Conservation (phyloP, 2,888 invertebrate species). For the Ophonus ardosiacus region DNA sequence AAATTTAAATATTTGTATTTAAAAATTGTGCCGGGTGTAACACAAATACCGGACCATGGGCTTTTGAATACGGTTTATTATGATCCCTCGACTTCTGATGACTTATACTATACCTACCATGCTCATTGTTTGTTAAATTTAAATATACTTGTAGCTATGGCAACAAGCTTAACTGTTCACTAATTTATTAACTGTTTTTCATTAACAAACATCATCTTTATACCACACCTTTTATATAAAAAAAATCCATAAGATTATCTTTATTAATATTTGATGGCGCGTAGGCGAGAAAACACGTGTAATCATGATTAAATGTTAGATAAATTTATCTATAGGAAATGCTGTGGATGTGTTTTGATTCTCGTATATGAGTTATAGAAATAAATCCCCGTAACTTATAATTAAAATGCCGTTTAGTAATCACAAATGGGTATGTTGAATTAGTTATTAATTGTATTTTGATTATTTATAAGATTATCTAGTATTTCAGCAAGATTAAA, state of each 20-base stretch:
- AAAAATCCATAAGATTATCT: conserved; percentile 18
- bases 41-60: no score
- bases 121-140: no score
- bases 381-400: neutral
- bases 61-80: no score
- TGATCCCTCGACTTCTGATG: no score
- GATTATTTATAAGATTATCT: neutral
- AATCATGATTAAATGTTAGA: neutral
- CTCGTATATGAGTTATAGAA: neutral
- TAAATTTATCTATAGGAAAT: neutral
- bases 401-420: neutral
- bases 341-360: neutral
- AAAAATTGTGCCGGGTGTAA: no score
- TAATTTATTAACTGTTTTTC: conserved; percentile 17
- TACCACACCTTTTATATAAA: conserved; percentile 39
- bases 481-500: neutral
- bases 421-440: neutral
- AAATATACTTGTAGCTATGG: neutral
- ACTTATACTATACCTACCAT: no score
- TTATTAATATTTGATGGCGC: conserved; percentile 17
- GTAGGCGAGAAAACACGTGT: conserved; percentile 46
- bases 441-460: neutral
- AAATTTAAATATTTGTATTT: no score
- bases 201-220: neutral
- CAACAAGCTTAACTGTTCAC: conserved; percentile 5